Percentiles rank a stretch among this genome's conserved stretches.
Evolutionary conservation across 2,888 invertebrate genomes (phyloP).

Genomic region (Rotaria sp.): DNA sequence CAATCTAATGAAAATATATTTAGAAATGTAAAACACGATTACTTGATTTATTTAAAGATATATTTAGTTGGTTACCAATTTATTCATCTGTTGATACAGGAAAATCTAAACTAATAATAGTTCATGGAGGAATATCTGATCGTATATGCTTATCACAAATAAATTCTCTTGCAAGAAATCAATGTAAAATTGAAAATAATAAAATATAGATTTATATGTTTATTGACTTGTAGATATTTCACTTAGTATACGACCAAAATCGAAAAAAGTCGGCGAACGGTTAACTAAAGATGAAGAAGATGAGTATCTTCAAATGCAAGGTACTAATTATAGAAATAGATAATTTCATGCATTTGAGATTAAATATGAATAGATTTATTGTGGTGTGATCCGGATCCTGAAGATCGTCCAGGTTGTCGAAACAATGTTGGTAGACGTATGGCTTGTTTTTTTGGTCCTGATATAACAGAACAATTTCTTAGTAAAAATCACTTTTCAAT

Average conservation of each 20-base stretch:
- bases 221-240: not conserved
- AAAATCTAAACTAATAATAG: not conserved
- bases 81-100: constrained; percentile 7
- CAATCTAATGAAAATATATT: not conserved
- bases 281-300: not conserved
- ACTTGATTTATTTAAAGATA: constrained; percentile 14
- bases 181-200: not conserved
- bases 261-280: not conserved
- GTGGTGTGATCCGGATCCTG: too few relatives aligned
- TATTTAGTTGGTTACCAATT: constrained; percentile 21
- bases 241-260: not conserved
- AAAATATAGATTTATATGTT: too few relatives aligned
- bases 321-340: not conserved
- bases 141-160: not conserved
- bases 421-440: too few relatives aligned
- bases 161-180: not conserved
- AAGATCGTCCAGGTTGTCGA: too few relatives aligned
- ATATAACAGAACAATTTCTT: too few relatives aligned
- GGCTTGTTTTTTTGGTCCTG: too few relatives aligned
- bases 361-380: too few relatives aligned
- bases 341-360: not conserved
- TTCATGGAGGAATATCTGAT: constrained; percentile 13
- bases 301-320: not conserved
- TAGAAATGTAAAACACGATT: not conserved
- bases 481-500: too few relatives aligned